Evolutionary conservation across 2,888 invertebrate genomes (phyloP), one percentile per base, ranked within the genome.

Genomic region (Lissocephala sabroskyi): DNA sequence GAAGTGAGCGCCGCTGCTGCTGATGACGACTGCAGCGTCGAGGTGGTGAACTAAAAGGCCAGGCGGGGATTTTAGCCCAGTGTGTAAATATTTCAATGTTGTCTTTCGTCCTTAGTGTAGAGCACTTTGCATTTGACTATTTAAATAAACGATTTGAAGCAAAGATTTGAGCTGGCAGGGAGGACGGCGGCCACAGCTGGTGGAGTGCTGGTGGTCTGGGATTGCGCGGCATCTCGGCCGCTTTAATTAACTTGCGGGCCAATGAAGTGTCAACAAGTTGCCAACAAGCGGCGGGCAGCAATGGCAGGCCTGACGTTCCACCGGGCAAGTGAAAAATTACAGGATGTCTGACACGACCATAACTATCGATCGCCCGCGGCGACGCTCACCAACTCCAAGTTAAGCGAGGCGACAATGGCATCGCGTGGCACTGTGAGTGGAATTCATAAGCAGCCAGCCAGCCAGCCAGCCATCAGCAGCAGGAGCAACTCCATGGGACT

Each of bases 201-300:
- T 16, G 32, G 7, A 36, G 43, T 35, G 23, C 41, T 19, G 6
- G 18, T 32, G 6, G 30, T 13, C 11, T 32, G 4, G n/a, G 2
- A 13, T 49, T 17, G 47, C 32, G 3, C 19, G 48, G 39, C 41
- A 49, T 26, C 45, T 39, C 51, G 16, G 36, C 59, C 45, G 56
- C 59, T 79, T 81, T 81, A 82, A 81, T 82, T 81, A 81, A 81
- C 80, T 81, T 73, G 75, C 82, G 71, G 71, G 65, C 79, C 82
- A 80, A 74, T 79, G 76, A 81, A 79, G 80, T 81, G 82, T 82
- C 79, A 81, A 80, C 73, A 80, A 80, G 80, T 79, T 76, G 64
- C 74, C 59, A 71, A 59, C 65, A 70, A 61, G 59, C 33, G 40
- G 36, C 29, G 46, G n/a, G 32, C 45, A 48, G 49, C 43, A 39